Evolutionary conservation across 2,888 invertebrate species (phyloP).

Genomic region (Drosophila meridionalis): DNA sequence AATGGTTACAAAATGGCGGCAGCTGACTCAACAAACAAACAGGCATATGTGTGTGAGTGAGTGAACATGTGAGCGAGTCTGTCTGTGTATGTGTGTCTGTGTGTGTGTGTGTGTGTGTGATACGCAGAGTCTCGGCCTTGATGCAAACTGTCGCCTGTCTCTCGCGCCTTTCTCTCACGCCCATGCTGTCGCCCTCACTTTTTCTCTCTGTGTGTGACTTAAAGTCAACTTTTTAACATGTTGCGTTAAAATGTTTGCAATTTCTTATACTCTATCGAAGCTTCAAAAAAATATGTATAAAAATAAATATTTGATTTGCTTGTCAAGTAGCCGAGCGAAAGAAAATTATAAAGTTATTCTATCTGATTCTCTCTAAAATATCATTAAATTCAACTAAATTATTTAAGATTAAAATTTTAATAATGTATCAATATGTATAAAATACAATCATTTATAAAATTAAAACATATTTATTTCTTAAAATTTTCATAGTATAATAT

Average conservation of each 20-base stretch:
- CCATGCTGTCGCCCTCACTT: background rate
- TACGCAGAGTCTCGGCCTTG: slow-evolving; percentile 60
- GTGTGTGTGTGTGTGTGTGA: slow-evolving; percentile 17
- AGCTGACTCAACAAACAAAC: slow-evolving; percentile 72
- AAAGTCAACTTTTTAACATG: slow-evolving; percentile 65
- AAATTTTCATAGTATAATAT: too few species aligned
- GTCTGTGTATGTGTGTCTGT: slow-evolving; percentile 7
- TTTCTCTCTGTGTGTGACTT: slow-evolving; percentile 57
- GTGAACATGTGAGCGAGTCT: slow-evolving; percentile 2
- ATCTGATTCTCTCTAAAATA: background rate
- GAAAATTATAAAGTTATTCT: background rate
- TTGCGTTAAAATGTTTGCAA: slow-evolving; percentile 51
- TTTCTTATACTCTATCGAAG: slow-evolving; percentile 36
- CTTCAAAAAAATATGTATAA: background rate
- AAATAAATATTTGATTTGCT: slow-evolving; percentile 14
- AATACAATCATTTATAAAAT: too few species aligned
- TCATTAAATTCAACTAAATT: too few species aligned
- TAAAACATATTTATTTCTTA: too few species aligned
- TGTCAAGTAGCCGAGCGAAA: background rate
- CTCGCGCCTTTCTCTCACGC: slow-evolving; percentile 21
- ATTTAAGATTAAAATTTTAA: too few species aligned
- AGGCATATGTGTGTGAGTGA: slow-evolving; percentile 31
- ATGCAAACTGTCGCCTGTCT: slow-evolving; percentile 64
- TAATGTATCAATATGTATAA: too few species aligned
- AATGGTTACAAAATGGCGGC: slow-evolving; percentile 77